Evolutionary conservation across 1,140 invertebrate genomes (phyloP).

Genomic region (Delia radicum): DNA sequence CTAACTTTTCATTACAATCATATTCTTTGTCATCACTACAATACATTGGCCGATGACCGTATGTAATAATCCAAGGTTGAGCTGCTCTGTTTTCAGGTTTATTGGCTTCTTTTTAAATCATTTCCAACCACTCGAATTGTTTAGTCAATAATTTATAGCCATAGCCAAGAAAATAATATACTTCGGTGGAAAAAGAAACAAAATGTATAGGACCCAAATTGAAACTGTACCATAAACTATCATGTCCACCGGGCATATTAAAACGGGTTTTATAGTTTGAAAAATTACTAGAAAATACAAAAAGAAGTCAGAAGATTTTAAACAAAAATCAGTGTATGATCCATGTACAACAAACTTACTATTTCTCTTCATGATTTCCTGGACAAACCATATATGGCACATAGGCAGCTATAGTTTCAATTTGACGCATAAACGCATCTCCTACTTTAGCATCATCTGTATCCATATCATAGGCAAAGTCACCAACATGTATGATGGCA

Average conservation of each 20-base stretch:
- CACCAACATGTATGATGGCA: slow-evolving; percentile 89
- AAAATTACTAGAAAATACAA: slow-evolving; percentile 73
- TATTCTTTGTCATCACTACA: slow-evolving; percentile 86
- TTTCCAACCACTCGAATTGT: slow-evolving; percentile 88
- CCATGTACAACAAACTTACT: slow-evolving; percentile 65
- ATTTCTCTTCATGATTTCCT: slow-evolving; percentile 87
- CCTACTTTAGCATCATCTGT: slow-evolving; percentile 74
- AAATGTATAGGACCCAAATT: slow-evolving; percentile 92
- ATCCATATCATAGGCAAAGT: slow-evolving; percentile 96
- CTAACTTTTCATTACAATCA: slow-evolving; percentile 86
- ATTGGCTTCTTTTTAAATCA: slow-evolving; percentile 74
- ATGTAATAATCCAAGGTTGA: slow-evolving; percentile 93
- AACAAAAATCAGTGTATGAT: neutral
- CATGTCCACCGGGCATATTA: slow-evolving; percentile 80
- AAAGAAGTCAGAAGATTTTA: neutral
- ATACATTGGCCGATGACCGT: slow-evolving; percentile 96
- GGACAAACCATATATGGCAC: slow-evolving; percentile 91
- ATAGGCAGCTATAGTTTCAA: slow-evolving; percentile 82
- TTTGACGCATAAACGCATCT: slow-evolving; percentile 89
- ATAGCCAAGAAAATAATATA: slow-evolving; percentile 91
- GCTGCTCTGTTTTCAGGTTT: slow-evolving; percentile 63
- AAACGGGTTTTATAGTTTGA: slow-evolving; percentile 84
- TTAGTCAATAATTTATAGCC: slow-evolving; percentile 80
- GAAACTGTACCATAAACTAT: slow-evolving; percentile 86
- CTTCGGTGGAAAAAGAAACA: slow-evolving; percentile 89